Evolutionary conservation across 2,113 vertebrate genomes (phyloP).

Genomic region (Halcyon senegalensis): DNA sequence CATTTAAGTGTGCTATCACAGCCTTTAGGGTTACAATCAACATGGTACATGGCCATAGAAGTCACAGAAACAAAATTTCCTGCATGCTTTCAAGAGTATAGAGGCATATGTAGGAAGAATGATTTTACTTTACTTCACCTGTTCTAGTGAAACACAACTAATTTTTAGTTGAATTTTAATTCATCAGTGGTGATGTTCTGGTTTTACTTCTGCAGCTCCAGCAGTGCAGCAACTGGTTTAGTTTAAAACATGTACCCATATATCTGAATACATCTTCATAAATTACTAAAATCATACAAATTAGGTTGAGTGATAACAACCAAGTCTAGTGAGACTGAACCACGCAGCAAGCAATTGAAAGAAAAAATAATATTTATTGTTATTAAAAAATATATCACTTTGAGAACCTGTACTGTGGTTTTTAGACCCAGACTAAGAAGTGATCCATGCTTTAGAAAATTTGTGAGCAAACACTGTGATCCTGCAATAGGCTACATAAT

Average conservation of each 20-base stretch:
- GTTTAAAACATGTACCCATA: neutral
- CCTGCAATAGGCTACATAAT: neutral
- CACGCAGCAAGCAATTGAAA: neutral
- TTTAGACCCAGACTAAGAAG: neutral
- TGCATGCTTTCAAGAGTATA: neutral
- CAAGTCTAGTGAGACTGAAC: neutral
- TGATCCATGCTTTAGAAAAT: neutral
- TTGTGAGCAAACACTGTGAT: neutral
- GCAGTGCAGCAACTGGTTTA: neutral
- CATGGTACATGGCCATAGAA: neutral
- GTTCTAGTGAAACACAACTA: neutral
- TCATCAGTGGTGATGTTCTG: neutral
- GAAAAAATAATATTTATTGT: neutral
- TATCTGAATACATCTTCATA: neutral
- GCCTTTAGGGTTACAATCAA: neutral
- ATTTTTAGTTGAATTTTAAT: neutral
- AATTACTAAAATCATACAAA: neutral
- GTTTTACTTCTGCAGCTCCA: neutral
- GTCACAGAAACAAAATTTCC: neutral
- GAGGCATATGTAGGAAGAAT: neutral
- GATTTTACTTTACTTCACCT: neutral
- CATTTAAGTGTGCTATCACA: neutral
- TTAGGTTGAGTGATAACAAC: neutral
- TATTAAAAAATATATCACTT: neutral
- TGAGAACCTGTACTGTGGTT: neutral